Evolutionary conservation across 35 echinoderm and acorn worm species (phyloP).

Genomic region (Ophiothrix spiculata): DNA sequence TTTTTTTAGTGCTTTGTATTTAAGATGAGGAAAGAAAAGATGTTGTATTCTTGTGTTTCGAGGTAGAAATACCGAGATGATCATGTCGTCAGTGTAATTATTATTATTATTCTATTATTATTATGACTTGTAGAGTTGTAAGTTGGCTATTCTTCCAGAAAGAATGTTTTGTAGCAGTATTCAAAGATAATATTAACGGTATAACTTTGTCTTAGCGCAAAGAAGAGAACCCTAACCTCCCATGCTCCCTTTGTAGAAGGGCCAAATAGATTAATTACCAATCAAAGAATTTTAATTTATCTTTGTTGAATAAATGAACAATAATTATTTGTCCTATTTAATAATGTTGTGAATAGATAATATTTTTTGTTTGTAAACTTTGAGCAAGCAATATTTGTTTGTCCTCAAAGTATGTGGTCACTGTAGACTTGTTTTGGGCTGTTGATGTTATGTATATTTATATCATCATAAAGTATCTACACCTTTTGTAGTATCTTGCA

Average conservation of each 20-base stretch:
- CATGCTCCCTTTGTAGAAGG: background rate
- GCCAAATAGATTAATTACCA: background rate
- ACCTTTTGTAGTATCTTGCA: background rate
- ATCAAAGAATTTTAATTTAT: background rate
- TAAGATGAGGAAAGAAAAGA: too few species aligned
- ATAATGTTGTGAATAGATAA: constrained; percentile 9
- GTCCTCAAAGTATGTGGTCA: background rate
- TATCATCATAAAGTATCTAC: background rate
- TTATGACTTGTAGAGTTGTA: constrained; percentile 1
- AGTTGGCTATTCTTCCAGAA: constrained; percentile 12
- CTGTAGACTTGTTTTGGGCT: background rate
- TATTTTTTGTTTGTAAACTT: background rate
- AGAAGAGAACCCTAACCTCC: background rate
- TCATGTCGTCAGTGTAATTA: background rate
- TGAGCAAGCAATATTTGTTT: background rate
- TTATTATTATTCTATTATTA: constrained; percentile 1
- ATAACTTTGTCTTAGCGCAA: background rate
- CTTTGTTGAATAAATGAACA: background rate
- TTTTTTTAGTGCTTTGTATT: too few species aligned
- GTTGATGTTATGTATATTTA: background rate
- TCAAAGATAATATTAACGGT: background rate
- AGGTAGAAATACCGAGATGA: too few species aligned
- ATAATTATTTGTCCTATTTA: constrained; percentile 11
- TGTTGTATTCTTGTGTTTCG: too few species aligned
- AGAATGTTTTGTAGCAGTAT: constrained; percentile 6